A percentile compares a stretch with the other conserved stretches of the same genome.
phyloP scores from a whole-genome alignment of 2,113 vertebrate species.

The Laticauda colubrina region DNA sequence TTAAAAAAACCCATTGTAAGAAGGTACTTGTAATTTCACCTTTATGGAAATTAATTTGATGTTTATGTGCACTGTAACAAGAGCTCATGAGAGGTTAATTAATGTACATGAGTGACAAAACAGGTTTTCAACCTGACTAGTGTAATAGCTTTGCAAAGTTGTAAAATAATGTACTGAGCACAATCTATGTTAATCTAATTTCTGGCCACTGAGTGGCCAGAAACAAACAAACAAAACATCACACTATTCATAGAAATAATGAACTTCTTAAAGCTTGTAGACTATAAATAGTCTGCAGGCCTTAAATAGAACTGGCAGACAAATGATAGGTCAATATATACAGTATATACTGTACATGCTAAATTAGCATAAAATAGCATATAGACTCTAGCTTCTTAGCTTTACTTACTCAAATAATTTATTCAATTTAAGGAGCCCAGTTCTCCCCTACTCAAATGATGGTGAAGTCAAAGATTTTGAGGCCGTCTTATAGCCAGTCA shows the following conservation, averaged over 20 bases:
- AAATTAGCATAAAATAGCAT: neutral
- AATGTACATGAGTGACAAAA: constrained; percentile 4
- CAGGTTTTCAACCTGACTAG: neutral
- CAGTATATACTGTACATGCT: neutral
- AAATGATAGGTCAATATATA: neutral
- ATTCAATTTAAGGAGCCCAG: neutral
- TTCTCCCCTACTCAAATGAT: neutral
- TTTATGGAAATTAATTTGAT: neutral
- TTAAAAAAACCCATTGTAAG: neutral
- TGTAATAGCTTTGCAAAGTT: constrained; percentile 14
- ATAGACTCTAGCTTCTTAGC: neutral
- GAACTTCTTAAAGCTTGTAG: neutral
- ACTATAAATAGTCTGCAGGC: neutral
- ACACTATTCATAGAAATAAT: neutral
- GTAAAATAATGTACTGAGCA: neutral
- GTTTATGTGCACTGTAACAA: neutral
- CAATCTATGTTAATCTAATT: neutral
- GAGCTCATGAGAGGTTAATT: neutral
- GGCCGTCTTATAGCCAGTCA: neutral
- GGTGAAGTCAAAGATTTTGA: neutral
- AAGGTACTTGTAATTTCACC: neutral
- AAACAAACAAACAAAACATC: neutral
- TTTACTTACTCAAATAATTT: neutral
- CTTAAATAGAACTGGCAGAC: neutral
- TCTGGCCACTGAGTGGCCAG: neutral